These are phyloP conservation scores for Meganola albula DNA, from an alignment of 2,888 invertebrate species.

Conservation along the genomic window DNA sequence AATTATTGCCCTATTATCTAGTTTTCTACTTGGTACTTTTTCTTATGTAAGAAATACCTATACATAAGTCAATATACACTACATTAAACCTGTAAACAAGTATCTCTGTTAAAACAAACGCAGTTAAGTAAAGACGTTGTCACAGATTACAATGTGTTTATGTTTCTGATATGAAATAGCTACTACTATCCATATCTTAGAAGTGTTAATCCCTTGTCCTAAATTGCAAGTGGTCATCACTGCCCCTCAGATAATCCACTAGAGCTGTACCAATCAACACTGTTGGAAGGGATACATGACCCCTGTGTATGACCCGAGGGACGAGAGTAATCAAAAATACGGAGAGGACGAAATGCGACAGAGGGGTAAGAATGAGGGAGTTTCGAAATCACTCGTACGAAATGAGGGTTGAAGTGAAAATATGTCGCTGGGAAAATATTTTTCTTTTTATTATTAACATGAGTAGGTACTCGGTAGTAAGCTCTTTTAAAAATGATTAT, in stretches of 20 bases:
- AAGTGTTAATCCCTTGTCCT: constrained; percentile 62
- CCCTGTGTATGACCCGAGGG: constrained; percentile 37
- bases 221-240: constrained; percentile 60
- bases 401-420: constrained; percentile 33
- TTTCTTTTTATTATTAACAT: constrained; percentile 16
- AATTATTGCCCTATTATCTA: no score
- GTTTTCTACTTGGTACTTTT: no score
- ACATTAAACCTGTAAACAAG: no score
- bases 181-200: constrained; percentile 6
- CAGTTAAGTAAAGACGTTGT: no score
- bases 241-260: constrained; percentile 61
- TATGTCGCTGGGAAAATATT: constrained; percentile 24
- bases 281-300: constrained; percentile 37
- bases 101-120: no score
- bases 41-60: no score
- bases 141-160: no score
- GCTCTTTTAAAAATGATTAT: no score
- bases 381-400: constrained; percentile 31
- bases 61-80: no score
- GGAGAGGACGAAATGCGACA: constrained; percentile 9
- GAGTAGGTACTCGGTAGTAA: no score
- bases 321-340: constrained; percentile 19
- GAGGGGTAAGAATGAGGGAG: constrained; percentile 30
- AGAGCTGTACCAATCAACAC: constrained; percentile 70
- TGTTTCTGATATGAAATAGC: constrained; percentile 4